Percentiles rank a stretch among this genome's conserved stretches.
Evolutionary conservation across 2,888 invertebrate genomes (phyloP).

Genomic region (Tetrapedia diversipes): DNA sequence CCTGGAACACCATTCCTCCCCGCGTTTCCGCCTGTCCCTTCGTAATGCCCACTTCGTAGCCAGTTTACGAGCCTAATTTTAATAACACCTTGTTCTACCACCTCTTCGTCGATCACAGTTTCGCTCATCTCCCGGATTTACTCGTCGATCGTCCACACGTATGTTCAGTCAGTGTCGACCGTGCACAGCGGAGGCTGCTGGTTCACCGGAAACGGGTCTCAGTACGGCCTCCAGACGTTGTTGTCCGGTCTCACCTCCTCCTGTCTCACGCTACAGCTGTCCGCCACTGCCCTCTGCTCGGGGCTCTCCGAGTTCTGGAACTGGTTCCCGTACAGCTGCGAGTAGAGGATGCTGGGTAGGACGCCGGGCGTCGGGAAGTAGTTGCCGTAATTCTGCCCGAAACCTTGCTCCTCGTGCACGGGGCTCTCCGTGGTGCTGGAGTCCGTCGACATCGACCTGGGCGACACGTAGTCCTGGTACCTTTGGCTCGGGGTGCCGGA

Average conservation of each 20-base stretch:
- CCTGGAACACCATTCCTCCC: no score
- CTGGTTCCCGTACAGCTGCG: constrained; percentile 89
- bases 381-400: constrained; percentile 86
- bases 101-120: no score
- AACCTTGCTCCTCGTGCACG: constrained; percentile 90
- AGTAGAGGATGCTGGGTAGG: constrained; percentile 92
- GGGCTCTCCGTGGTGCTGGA: constrained; percentile 93
- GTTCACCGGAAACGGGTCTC: constrained; percentile 60
- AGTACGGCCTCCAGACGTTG: constrained; percentile 82
- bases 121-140: no score
- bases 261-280: constrained; percentile 79
- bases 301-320: constrained; percentile 80
- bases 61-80: no score
- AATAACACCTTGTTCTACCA: no score
- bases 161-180: no score
- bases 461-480: constrained; percentile 83
- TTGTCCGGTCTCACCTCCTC: constrained; percentile 81
- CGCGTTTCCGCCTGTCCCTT: no score
- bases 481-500: constrained; percentile 76
- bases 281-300: constrained; percentile 79
- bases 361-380: constrained; percentile 87
- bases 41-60: no score
- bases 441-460: constrained; percentile 91
- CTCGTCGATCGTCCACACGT: constrained; percentile 5
- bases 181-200: no score